These are phyloP conservation scores for Graptemys geographica DNA, from an alignment of 2,797 vertebrate genomes.

Conservation along the genomic window DNA sequence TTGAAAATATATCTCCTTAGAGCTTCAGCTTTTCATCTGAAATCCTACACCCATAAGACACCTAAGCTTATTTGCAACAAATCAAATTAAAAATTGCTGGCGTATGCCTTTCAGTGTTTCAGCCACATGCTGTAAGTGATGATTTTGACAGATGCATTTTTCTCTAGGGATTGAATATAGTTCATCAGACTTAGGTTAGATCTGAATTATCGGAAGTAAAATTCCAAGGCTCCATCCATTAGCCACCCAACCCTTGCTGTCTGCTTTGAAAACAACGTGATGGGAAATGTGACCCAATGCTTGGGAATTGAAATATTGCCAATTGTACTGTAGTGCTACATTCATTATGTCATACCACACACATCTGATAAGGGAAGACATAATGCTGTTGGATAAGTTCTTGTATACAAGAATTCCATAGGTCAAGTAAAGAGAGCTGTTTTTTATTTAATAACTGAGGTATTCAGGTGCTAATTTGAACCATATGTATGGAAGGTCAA, in stretches of 20 bases:
- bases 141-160: constrained; percentile 69
- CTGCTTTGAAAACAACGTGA: constrained; percentile 52
- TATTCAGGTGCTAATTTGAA: constrained; percentile 84
- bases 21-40: constrained; percentile 34
- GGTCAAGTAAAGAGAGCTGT: constrained; percentile 68
- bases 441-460: constrained; percentile 80
- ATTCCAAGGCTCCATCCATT: constrained; percentile 59
- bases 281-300: constrained; percentile 70
- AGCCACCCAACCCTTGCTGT: constrained; percentile 51
- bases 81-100: not conserved
- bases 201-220: constrained; percentile 67
- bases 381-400: constrained; percentile 67
- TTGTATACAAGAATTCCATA: constrained; percentile 70
- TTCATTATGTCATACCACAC: constrained; percentile 79
- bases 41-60: not conserved
- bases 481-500: constrained; percentile 70
- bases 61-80: constrained; percentile 19
- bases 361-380: constrained; percentile 78
- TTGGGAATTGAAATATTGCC: constrained; percentile 75
- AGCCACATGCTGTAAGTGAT: constrained; percentile 3
- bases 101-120: not conserved
- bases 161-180: constrained; percentile 45
- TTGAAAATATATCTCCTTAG: not conserved
- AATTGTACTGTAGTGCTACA: constrained; percentile 53
- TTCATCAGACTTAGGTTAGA: constrained; percentile 68